Evolutionary conservation across 2,113 vertebrate genomes (phyloP), one percentile per base, ranked within the genome.

Genomic region (Microtus ochrogaster): DNA sequence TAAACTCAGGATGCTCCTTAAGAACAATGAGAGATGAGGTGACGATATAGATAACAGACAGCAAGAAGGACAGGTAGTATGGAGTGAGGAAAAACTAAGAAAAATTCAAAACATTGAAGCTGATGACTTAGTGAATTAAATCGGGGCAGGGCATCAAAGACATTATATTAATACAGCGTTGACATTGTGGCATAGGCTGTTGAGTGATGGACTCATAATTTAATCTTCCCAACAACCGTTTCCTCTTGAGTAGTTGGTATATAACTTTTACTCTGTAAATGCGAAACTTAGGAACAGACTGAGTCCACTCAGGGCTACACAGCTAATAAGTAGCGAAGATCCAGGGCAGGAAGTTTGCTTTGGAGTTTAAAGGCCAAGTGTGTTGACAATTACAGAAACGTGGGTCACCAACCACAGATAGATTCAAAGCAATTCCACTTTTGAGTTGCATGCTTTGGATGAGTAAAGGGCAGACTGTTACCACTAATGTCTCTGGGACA

Each of bases 351-450:
- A 94, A 88, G 58, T 93, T 81, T 92, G 92, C 70, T 95, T 76
- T 92, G 84, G 74, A 91, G 88, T 88, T 93, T 83, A 93, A 96
- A 93, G 91, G 79, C 77, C 70, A 90, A 11, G 21, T 55, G 72
- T 4, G 58, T 33, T 93, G 92, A 92, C 76, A 39, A 41, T 7
- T 66, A 36, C 30, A 93, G 55, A 94, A 83, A 92, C 76, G 65
- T 78, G 63, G 72, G 92, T 92, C 52, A 87, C 58, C 47, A 81
- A 76, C 44, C 68, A 77, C 41, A 84, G 49, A 87, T 1, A 90
- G 78, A 55, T 85, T 94, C 79, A 88, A 94, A 93, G 36, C 66
- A 94, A 87, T 68, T 68, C 21, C 65, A 93, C 14, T 55, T 68
- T 74, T 52, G 58, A 92, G 39, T 79, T 68, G 14, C 79, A 84